phyloP scores from a whole-genome alignment of 2,113 vertebrate genomes.

The Archocentrus centrarchus region DNA sequence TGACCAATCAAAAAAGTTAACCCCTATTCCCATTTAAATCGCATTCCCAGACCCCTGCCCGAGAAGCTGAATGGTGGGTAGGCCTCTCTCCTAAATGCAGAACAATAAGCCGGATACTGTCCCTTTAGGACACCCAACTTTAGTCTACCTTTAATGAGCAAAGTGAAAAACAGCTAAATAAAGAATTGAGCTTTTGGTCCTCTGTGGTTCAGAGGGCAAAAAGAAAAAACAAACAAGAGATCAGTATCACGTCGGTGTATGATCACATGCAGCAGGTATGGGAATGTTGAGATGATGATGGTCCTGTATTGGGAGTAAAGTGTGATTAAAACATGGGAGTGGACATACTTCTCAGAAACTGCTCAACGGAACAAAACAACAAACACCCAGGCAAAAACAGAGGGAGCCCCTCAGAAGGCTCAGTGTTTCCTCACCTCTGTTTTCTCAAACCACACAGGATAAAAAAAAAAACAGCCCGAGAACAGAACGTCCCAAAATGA shows the following conservation, averaged over 20 bases:
- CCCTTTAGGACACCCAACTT: slow-evolving; percentile 17
- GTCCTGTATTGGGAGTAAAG: not conserved
- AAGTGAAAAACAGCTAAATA: slow-evolving; percentile 48
- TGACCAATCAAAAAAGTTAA: slow-evolving; percentile 5
- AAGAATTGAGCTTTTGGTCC: slow-evolving; percentile 15
- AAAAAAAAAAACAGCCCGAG: not conserved
- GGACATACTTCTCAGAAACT: not conserved
- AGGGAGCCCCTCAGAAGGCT: not conserved
- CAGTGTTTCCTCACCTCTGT: not conserved
- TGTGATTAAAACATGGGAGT: not conserved
- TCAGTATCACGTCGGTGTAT: not conserved
- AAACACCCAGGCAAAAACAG: not conserved
- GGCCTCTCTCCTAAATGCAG: slow-evolving; percentile 64
- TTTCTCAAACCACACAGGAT: not conserved
- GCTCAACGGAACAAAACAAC: not conserved
- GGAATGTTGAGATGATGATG: not conserved
- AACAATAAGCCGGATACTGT: slow-evolving; percentile 80
- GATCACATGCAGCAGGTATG: not conserved
- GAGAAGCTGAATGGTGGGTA: slow-evolving; percentile 56
- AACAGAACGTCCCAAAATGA: not conserved
- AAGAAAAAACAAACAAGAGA: slow-evolving; percentile 23
- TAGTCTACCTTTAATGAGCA: slow-evolving; percentile 53
- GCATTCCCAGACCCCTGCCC: slow-evolving; percentile 65
- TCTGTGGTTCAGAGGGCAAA: slow-evolving; percentile 2
- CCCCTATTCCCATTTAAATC: not conserved